phyloP scores from a whole-genome alignment of 2,888 invertebrate genomes.

The Mythimna albipuncta region DNA sequence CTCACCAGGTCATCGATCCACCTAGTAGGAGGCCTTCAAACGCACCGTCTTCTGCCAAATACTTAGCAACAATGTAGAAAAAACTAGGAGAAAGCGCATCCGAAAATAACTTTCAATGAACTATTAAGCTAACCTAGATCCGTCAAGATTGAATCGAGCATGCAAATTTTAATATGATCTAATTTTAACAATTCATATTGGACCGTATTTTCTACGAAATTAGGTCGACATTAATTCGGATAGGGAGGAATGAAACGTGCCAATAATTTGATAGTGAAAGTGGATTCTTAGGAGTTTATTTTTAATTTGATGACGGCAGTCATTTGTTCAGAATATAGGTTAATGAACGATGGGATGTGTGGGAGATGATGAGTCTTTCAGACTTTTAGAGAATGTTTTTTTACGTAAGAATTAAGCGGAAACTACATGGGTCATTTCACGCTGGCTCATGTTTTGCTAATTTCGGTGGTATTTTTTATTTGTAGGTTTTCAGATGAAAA shows the following conservation, averaged over 20 bases:
- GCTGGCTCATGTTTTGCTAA: too few species aligned
- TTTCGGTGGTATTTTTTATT: too few species aligned
- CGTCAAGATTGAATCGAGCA: conserved; percentile 35
- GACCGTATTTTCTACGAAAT: conserved; percentile 19
- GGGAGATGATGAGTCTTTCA: neutral
- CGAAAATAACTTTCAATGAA: conserved; percentile 54
- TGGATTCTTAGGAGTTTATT: conserved; percentile 48
- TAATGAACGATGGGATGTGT: conserved; percentile 19
- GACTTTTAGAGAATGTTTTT: neutral
- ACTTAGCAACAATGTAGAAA: conserved; percentile 35
- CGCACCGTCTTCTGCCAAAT: conserved; percentile 3
- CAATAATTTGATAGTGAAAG: conserved; percentile 62
- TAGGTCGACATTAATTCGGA: conserved; percentile 37
- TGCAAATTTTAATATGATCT: conserved; percentile 44
- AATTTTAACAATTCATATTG: conserved; percentile 21
- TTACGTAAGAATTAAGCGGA: too few species aligned
- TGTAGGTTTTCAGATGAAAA: too few species aligned
- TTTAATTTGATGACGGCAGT: conserved; percentile 23
- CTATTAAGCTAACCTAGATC: conserved; percentile 56
- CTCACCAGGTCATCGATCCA: too few species aligned
- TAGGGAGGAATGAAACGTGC: conserved; percentile 30
- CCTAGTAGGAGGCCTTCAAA: too few species aligned
- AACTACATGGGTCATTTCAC: too few species aligned
- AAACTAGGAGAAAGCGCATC: conserved; percentile 42
- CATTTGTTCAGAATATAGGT: conserved; percentile 48